phyloP scores from a whole-genome alignment of 2,797 vertebrate genomes.

The Ataeniobius toweri region DNA sequence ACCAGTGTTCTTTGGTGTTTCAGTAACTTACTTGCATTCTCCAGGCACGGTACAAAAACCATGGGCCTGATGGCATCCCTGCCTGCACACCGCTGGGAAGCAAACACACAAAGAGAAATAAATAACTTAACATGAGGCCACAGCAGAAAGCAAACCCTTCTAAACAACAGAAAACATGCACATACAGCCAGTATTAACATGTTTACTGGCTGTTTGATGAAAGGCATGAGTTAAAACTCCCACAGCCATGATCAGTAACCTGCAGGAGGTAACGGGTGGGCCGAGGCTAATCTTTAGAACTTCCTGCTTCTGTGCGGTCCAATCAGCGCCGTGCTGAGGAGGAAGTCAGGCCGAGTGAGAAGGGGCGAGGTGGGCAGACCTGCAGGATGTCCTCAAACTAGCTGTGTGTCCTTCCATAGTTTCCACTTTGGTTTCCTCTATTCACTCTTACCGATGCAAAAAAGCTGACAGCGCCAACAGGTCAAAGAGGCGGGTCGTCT shows the following conservation, averaged over 20 bases:
- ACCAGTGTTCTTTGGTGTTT: background rate
- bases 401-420: constrained; percentile 59
- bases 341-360: constrained; percentile 66
- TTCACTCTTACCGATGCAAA: constrained; percentile 56
- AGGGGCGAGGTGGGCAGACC: constrained; percentile 44
- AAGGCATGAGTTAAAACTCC: background rate
- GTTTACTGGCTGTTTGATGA: background rate
- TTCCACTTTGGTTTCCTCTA: constrained; percentile 70
- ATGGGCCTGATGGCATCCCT: constrained; percentile 80
- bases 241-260: constrained; percentile 27
- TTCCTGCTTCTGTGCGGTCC: constrained; percentile 65
- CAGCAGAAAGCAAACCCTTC: background rate
- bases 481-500: constrained; percentile 49
- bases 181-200: background rate
- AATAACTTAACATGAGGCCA: background rate
- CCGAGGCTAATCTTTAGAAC: constrained; percentile 38
- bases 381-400: constrained; percentile 74
- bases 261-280: constrained; percentile 44
- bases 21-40: constrained; percentile 81
- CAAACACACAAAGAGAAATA: constrained; percentile 32
- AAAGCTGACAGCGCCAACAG: constrained; percentile 45
- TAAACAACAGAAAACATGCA: background rate
- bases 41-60: constrained; percentile 79
- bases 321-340: constrained; percentile 69
- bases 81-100: constrained; percentile 80